Evolutionary conservation across 2,888 invertebrate species (phyloP).

Genomic region (Eupithecia pulchellata): DNA sequence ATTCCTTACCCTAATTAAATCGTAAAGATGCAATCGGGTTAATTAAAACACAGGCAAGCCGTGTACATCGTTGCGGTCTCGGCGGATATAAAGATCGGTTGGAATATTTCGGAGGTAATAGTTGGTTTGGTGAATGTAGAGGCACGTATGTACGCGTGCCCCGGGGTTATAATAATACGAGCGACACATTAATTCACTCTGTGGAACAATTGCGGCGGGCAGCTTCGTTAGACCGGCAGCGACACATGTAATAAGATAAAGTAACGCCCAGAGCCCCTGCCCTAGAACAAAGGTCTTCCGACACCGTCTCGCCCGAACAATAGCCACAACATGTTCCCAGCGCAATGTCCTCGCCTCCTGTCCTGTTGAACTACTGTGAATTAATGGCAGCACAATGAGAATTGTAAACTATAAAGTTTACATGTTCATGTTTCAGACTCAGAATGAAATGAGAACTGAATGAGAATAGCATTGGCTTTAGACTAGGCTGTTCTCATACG

Average conservation of each 20-base stretch:
- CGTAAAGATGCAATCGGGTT: constrained; percentile 57
- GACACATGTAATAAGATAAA: constrained; percentile 80
- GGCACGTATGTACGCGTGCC: constrained; percentile 38
- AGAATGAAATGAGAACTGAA: constrained; percentile 2
- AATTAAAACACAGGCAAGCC: constrained; percentile 54
- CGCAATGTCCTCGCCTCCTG: constrained; percentile 57
- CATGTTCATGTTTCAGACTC: constrained; percentile 5
- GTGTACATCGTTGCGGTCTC: constrained; percentile 55
- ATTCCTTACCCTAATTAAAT: constrained; percentile 51
- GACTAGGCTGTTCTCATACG: background rate
- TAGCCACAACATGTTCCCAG: constrained; percentile 57
- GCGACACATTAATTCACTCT: constrained; percentile 69
- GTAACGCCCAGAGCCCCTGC: constrained; percentile 64
- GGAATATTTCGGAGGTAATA: constrained; percentile 52
- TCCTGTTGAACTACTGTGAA: constrained; percentile 51
- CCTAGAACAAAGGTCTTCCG: constrained; percentile 78
- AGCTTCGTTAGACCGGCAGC: constrained; percentile 71
- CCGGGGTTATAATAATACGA: constrained; percentile 60
- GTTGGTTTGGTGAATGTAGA: constrained; percentile 46
- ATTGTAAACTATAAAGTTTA: constrained; percentile 18
- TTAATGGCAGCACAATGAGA: constrained; percentile 23
- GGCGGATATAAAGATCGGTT: constrained; percentile 56
- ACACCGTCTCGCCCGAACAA: constrained; percentile 65
- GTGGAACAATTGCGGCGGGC: constrained; percentile 70
- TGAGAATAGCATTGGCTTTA: constrained; percentile 1